Base-by-base conservation (phyloP, 2,797 vertebrate genomes). In the Harpagifer antarcticus region DNA sequence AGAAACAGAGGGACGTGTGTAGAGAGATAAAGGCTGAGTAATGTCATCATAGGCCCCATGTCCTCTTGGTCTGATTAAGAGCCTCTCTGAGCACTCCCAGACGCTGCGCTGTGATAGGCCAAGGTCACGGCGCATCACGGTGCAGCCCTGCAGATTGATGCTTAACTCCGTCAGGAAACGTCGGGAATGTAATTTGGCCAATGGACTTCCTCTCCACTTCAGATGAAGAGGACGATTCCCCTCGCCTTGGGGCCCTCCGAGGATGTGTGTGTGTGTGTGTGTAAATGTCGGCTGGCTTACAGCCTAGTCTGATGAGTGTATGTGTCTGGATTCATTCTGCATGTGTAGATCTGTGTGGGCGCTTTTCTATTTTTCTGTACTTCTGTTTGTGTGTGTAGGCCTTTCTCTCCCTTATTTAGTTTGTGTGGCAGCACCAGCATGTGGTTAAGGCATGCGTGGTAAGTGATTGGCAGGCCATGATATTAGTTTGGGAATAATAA, bases 401-500 rank as follows among this genome's bases (percentile, higher is more conserved):
- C 0, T 14, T 42, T 9, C 9, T 73, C 4, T 58, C 23, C 20
- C 37, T 73, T 49, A 45, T 48, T 33, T 17, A 57, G 12, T 63
- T 53, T 68, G 68, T 58, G 55, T 60, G 56, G 44, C 47, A 20
- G 1, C 31, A 15, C 23, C 67, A 82, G 64, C 44, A 42, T 77
- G 81, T 73, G 78, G 87, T 91, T 80, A 81, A 84, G 81, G 66
- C 81, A 83, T 80, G 63, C 23, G 53, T 48, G 68, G 48, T 78
- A 76, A 81, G 79, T 91, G 89, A 92, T 74, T 92, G 90, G 79
- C 89, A 89, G 90, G 49, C 65, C 67, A 48, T 78, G 80, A 91
- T 92, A 91, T 91, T 92, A 89, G 89, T 91, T 89, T 91, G 86
- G 83, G 81, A 92, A 88, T 91, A 90, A 91, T 88, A 85, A 17